These are phyloP conservation scores for Clostera curtula DNA, from an alignment of 2,888 invertebrate genomes.

Conservation along the genomic window DNA sequence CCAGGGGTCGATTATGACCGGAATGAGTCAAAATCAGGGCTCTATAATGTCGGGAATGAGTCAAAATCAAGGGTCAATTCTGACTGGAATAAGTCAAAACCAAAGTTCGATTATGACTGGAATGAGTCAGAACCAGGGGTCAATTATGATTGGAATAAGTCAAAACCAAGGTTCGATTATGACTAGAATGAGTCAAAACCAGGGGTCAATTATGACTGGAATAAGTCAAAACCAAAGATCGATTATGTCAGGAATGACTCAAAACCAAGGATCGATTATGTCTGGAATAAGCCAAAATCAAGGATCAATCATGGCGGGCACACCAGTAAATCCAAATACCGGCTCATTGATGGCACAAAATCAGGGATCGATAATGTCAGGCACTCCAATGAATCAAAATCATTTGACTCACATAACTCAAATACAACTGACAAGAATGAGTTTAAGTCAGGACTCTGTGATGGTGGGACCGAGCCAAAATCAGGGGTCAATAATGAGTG, in stretches of 20 bases:
- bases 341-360: no score
- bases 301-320: conserved; percentile 7
- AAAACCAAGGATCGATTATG: conserved; percentile 26
- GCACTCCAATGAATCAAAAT: conserved; percentile 8
- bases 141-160: no score
- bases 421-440: no score
- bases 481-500: conserved; percentile 6
- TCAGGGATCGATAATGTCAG: conserved; percentile 3
- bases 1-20: no score
- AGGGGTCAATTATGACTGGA: conserved; percentile 5
- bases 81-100: conserved; percentile 8
- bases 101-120: conserved; percentile 4
- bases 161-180: no score
- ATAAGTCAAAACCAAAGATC: no score
- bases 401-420: no score
- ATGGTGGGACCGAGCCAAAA: no score
- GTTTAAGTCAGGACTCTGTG: no score
- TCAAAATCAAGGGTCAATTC: conserved; percentile 2
- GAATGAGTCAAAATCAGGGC: no score
- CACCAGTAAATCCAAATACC: conserved; percentile 4
- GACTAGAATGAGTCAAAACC: no score
- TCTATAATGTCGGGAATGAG: conserved; percentile 19
- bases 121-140: conserved; percentile 6
- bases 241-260: no score
- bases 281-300: conserved; percentile 13